Conservation (phyloP, 2,113 vertebrate genomes). For the Probosciger aterrimus region DNA sequence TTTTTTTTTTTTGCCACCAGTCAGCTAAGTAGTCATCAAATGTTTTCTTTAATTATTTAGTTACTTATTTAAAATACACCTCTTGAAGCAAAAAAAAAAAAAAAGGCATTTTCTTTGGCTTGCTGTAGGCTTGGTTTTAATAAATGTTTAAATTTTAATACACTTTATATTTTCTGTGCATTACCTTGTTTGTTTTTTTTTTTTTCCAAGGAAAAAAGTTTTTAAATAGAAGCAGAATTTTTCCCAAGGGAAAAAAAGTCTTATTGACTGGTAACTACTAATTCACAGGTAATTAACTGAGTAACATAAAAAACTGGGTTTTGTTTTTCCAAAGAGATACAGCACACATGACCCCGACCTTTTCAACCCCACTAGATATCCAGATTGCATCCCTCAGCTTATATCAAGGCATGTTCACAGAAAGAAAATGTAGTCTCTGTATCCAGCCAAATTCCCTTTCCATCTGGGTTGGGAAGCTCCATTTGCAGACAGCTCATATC, state of each 20-base stretch:
- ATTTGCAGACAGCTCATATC: conserved; percentile 24
- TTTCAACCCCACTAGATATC: background rate
- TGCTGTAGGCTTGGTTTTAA: background rate
- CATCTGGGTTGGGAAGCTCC: conserved; percentile 48
- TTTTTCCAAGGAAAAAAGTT: background rate
- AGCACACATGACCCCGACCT: background rate
- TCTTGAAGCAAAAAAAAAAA: rapidly evolving
- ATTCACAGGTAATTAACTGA: background rate
- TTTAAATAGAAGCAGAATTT: background rate
- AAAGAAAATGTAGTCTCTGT: background rate
- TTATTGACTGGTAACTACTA: background rate
- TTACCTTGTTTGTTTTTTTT: background rate
- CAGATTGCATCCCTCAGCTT: background rate
- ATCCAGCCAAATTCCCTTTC: conserved; percentile 32
- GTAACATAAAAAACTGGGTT: background rate
- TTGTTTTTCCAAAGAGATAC: background rate
- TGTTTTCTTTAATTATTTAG: background rate
- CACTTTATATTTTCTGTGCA: background rate
- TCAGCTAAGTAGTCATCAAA: background rate
- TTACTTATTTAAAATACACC: background rate
- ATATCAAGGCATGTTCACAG: background rate
- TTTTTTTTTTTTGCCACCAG: background rate
- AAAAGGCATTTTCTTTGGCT: background rate
- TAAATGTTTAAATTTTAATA: background rate
- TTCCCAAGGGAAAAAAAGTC: background rate